These are phyloP conservation scores for Furnarius figulus DNA, from an alignment of 2,113 vertebrate genomes.

Conservation along the genomic window DNA sequence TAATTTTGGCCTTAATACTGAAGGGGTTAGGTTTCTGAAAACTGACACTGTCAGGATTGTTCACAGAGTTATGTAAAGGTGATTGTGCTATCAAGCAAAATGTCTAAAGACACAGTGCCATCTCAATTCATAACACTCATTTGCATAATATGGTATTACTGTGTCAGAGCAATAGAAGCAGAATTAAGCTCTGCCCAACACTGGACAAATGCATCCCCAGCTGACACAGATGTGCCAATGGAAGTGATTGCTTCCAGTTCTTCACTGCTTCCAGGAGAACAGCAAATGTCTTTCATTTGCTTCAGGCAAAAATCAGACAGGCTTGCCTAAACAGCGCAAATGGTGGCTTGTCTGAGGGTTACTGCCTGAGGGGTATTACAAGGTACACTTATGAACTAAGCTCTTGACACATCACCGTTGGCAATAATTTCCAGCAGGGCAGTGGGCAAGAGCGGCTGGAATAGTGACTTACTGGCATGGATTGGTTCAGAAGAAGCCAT, in stretches of 20 bases:
- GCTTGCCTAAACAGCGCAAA: not conserved
- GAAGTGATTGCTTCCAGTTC: not conserved
- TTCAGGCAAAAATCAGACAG: slow-evolving; percentile 24
- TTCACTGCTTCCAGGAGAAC: not conserved
- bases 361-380: not conserved
- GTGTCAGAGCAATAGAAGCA: not conserved
- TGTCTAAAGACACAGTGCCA: not conserved
- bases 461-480: not conserved
- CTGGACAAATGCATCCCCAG: not conserved
- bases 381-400: not conserved
- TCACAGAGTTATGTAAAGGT: not conserved
- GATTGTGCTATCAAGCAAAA: not conserved
- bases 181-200: not conserved
- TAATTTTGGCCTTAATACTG: not conserved
- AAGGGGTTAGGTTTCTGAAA: not conserved
- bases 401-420: not conserved
- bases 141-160: not conserved
- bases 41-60: fast-evolving
- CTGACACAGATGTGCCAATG: not conserved
- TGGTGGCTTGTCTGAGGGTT: not conserved
- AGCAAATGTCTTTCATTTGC: not conserved
- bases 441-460: not conserved
- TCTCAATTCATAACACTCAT: not conserved
- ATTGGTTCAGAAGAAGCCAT: not conserved
- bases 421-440: not conserved